Base-by-base conservation (phyloP, 2,797 vertebrate species). In the Anabas testudineus region DNA sequence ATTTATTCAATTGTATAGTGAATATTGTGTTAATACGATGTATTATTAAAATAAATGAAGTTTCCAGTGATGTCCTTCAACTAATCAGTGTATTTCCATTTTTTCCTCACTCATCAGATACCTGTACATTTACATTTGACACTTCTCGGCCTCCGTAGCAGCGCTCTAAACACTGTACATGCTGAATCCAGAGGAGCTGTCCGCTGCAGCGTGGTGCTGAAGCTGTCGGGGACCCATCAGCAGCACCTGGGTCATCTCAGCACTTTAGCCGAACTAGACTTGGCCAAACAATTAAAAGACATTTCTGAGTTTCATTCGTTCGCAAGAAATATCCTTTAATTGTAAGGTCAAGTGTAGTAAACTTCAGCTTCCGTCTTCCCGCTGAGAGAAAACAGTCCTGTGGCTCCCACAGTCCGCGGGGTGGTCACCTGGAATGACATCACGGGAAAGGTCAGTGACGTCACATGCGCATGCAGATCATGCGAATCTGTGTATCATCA, bases 281-380 rank as follows among this genome's bases (percentile, higher is more conserved):
- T 93, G 85, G 47, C 91, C 91, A 78, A 93, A 95, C 94, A 95
- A 94, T 94, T 95, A 94, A 94, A 84, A 87, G 91, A 91, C 87
- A 94, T 92, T 94, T 94, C 93, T 88, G 91, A 89, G 72, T 90
- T 67, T 28, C 65, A 60, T 74, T 74, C 56, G 64, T 76, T 85
- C 78, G 63, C 91, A 90, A 93, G 94, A 95, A 94, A 94, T 95
- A 95, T 95, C 93, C 94, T 95, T 95, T 94, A 95, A 95, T 94
- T 95, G 94, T 95, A 95, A 95, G 58, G 86, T 75, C 93, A 94
- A 87, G 92, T 80, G 83, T 89, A 91, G 91, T 61, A 85, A 62
- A 10, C 18, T 53, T 26, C 42, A 28, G 7, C 2, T 9, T 63
- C 34, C 59, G 0, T 7, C 46, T n/a, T 2, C 12, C n/a, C 4